phyloP scores from a whole-genome alignment of 1,140 invertebrate genomes.

The Nautilus pompilius region DNA sequence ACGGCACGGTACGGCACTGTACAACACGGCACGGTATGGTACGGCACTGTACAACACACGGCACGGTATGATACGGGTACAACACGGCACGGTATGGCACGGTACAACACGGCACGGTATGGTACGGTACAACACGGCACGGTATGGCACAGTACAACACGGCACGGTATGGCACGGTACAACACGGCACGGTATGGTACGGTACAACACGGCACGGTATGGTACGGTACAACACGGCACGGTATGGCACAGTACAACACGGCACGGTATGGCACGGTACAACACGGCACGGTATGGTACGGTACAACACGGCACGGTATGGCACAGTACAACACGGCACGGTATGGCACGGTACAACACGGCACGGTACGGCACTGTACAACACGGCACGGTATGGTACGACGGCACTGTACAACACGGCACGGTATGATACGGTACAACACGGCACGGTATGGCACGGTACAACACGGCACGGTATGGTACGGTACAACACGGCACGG shows the following conservation, averaged over 20 bases:
- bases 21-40: slow-evolving; percentile 10
- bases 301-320: slow-evolving; percentile 2
- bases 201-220: not conserved
- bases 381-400: slow-evolving; percentile 10
- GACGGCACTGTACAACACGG: slow-evolving; percentile 8
- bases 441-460: slow-evolving; percentile 7
- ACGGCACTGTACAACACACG: slow-evolving; percentile 10
- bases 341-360: slow-evolving; percentile 3
- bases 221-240: not conserved
- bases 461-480: slow-evolving; percentile 10
- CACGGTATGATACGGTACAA: slow-evolving; percentile 9
- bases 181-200: not conserved
- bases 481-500: slow-evolving; percentile 4
- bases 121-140: slow-evolving; percentile 11
- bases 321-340: slow-evolving; percentile 12
- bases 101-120: slow-evolving; percentile 6
- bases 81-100: slow-evolving; percentile 8
- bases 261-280: not conserved
- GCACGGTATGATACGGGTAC: slow-evolving; percentile 4
- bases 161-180: not conserved
- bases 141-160: slow-evolving; percentile 8
- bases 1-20: slow-evolving; percentile 5
- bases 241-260: not conserved
- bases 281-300: not conserved
- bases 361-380: slow-evolving; percentile 10